Conservation (phyloP, 2,888 invertebrate genomes). For the Tetropium fuscum region DNA sequence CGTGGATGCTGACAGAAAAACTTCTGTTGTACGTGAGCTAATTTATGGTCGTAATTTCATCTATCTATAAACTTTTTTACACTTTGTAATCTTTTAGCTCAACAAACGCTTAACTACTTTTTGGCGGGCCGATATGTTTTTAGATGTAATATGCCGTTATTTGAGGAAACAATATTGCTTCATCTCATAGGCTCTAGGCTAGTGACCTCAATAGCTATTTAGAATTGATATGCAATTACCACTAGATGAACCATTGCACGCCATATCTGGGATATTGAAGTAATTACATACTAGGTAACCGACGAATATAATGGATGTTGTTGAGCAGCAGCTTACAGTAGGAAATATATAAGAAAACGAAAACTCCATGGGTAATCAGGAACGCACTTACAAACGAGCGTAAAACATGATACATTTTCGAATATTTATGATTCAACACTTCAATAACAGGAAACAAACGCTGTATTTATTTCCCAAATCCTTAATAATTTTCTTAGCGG, state of each 20-base stretch:
- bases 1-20: conserved; percentile 48
- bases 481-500: no score
- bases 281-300: conserved; percentile 37
- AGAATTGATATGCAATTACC: conserved; percentile 54
- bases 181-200: conserved; percentile 50
- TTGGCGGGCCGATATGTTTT: conserved; percentile 57
- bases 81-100: conserved; percentile 38
- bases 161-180: conserved; percentile 58
- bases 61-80: conserved; percentile 46
- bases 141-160: conserved; percentile 56
- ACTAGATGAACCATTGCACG: conserved; percentile 43
- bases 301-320: conserved; percentile 36
- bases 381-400: not conserved
- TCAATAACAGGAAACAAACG: not conserved
- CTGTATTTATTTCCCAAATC: not conserved
- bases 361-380: conserved; percentile 7
- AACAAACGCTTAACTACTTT: conserved; percentile 57
- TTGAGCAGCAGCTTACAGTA: conserved; percentile 16
- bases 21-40: conserved; percentile 58
- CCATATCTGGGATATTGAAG: conserved; percentile 39
- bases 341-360: conserved; percentile 21
- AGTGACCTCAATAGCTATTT: conserved; percentile 55
- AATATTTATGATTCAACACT: not conserved
- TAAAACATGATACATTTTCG: conserved; percentile 1
- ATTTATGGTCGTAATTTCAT: conserved; percentile 60